A percentile compares a stretch with the other conserved stretches of the same genome.
These are phyloP conservation scores for Littorina saxatilis DNA, from an alignment of 1,140 invertebrate species.

Conservation along the genomic window DNA sequence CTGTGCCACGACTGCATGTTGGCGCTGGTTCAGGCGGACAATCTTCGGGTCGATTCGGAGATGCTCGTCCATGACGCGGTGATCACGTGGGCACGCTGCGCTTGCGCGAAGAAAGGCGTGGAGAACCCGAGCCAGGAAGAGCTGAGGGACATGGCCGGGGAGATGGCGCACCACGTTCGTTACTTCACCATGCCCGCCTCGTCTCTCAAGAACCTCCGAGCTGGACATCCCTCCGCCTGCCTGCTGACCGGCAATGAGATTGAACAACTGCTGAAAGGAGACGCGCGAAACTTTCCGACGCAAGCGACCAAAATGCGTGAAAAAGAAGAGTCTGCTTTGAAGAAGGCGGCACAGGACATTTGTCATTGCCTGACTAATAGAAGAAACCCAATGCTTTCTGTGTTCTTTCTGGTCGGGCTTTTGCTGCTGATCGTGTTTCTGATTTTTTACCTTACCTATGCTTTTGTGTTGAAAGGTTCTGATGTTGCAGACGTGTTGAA, in stretches of 20 bases:
- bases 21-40: not conserved
- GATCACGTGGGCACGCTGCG: not conserved
- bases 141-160: not conserved
- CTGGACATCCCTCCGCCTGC: not conserved
- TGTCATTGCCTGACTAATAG: not conserved
- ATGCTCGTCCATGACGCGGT: not conserved
- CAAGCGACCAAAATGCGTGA: not conserved
- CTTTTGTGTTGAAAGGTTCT: too few species aligned
- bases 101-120: not conserved
- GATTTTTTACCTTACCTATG: not conserved
- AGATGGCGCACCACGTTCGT: slow-evolving; percentile 6
- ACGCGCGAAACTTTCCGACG: not conserved
- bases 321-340: not conserved
- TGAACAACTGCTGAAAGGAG: not conserved
- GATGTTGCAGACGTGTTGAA: too few species aligned
- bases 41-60: not conserved
- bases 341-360: too few species aligned
- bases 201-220: slow-evolving; percentile 1
- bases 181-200: slow-evolving; percentile 9
- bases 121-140: too few species aligned
- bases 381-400: not conserved
- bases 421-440: not conserved
- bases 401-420: not conserved
- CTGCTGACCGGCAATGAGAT: not conserved
- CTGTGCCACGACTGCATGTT: slow-evolving; percentile 33